These are phyloP conservation scores for Labia minor DNA, from an alignment of 2,888 invertebrate species.

Conservation along the genomic window DNA sequence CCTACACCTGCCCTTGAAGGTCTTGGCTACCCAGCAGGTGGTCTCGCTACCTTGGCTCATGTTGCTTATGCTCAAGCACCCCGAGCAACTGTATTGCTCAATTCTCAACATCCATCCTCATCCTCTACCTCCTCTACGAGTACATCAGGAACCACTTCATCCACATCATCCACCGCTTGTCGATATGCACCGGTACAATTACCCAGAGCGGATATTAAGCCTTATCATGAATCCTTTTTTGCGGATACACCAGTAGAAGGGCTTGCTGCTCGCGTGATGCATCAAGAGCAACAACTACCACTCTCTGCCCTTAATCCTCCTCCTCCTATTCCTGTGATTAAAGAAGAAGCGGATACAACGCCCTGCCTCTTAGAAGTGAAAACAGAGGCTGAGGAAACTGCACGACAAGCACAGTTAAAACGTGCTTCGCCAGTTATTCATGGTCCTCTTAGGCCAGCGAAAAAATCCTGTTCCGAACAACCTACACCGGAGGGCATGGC, in stretches of 20 bases:
- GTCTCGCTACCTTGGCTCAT: slow-evolving; percentile 36
- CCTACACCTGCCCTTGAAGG: slow-evolving; percentile 27
- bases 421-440: slow-evolving; percentile 43
- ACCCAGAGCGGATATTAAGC: slow-evolving; percentile 59
- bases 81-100: slow-evolving; percentile 34
- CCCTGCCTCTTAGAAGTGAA: neutral
- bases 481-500: neutral
- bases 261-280: slow-evolving; percentile 60
- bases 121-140: slow-evolving; percentile 17
- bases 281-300: slow-evolving; percentile 35
- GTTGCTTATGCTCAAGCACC: slow-evolving; percentile 33
- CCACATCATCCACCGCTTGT: slow-evolving; percentile 21
- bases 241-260: slow-evolving; percentile 53
- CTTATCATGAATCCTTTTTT: slow-evolving; percentile 60
- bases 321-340: slow-evolving; percentile 32
- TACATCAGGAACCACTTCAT: slow-evolving; percentile 20
- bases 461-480: slow-evolving; percentile 34
- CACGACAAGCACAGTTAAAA: slow-evolving; percentile 33
- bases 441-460: slow-evolving; percentile 39
- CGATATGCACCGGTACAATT: slow-evolving; percentile 40
- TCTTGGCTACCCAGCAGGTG: slow-evolving; percentile 36
- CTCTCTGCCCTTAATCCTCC: slow-evolving; percentile 31
- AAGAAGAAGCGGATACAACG: slow-evolving; percentile 21
- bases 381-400: neutral
- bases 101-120: slow-evolving; percentile 19